Evolutionary conservation across 1,140 invertebrate species (phyloP), one percentile per base, ranked within the genome.

Genomic region (Drosophila burlai): DNA sequence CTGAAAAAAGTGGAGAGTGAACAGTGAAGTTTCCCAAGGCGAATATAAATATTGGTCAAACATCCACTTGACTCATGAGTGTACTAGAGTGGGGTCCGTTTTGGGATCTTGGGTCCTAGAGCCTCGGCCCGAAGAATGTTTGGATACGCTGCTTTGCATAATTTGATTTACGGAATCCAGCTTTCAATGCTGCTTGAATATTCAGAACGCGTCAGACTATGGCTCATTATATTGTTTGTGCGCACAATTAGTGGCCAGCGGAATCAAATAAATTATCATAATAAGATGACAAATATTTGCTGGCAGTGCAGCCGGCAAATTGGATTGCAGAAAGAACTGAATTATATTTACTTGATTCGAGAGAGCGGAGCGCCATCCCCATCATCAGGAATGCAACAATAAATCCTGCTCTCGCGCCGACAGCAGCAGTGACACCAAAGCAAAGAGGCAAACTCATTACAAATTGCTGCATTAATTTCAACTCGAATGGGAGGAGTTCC

Each of bases 401-500:
- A 85, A 83, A 89, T 83, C 68, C 34, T 86, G 64, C 62, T 62
- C 66, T 79, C 45, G 72, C 47, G 54, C 50, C 43, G 76, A 80
- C 65, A 71, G 59, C 63, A 62, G 38, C 63, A 66, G 38, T 45
- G 55, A 73, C 63, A 43, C 38, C 67, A 45, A 68, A 61, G 81
- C 60, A 74, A 71, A 76, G 67, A 69, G 63, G 75, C 74, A 85
- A 89, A 81, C 85, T 90, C 85, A 90, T 89, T 89, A 90, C 81
- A 89, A 89, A 90, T 89, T 89, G 89, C 85, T 89, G 85, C 78
- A 90, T 89, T 89, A 89, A 89, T 89, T 89, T 81, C 85, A 79
- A 90, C 85, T 82, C 49, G 71, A 74, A 75, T 57, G 79, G 76
- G 31, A 75, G 49, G 49, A 52, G 62, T 65, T 38, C 8, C 45